phyloP scores from a whole-genome alignment of 2,113 vertebrate genomes.

The Zapornia atra region DNA sequence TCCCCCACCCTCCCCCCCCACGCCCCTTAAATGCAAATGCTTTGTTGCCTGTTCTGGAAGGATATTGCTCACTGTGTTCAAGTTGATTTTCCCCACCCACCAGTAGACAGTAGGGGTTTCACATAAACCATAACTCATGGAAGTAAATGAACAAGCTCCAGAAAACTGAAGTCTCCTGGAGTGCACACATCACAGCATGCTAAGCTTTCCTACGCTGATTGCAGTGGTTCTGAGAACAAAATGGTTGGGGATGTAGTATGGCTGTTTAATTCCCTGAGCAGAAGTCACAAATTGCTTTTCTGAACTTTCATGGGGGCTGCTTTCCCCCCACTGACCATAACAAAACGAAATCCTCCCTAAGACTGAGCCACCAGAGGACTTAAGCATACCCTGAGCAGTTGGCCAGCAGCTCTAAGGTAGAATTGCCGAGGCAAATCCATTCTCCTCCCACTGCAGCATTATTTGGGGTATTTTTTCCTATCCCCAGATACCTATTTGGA shows the following conservation, averaged over 20 bases:
- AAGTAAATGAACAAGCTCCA: not conserved
- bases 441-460: not conserved
- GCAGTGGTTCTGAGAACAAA: not conserved
- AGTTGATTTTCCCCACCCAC: not conserved
- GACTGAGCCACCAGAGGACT: not conserved
- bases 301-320: not conserved
- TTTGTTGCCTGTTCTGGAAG: not conserved
- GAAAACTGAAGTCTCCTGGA: not conserved
- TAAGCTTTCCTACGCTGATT: not conserved
- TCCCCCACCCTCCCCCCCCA: no score
- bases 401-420: not conserved
- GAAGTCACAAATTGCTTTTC: not conserved
- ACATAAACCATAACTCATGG: not conserved
- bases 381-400: not conserved
- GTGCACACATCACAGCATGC: not conserved
- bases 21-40: not conserved
- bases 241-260: rapidly evolving
- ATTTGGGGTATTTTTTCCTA: not conserved
- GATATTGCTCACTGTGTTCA: not conserved
- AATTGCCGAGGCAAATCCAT: rapidly evolving
- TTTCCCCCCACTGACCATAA: not conserved
- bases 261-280: not conserved
- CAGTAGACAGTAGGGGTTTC: not conserved
- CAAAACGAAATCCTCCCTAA: not conserved
- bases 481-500: not conserved